phyloP scores from a whole-genome alignment of 2,888 invertebrate species.

The Nematopogon swammerdamellus region DNA sequence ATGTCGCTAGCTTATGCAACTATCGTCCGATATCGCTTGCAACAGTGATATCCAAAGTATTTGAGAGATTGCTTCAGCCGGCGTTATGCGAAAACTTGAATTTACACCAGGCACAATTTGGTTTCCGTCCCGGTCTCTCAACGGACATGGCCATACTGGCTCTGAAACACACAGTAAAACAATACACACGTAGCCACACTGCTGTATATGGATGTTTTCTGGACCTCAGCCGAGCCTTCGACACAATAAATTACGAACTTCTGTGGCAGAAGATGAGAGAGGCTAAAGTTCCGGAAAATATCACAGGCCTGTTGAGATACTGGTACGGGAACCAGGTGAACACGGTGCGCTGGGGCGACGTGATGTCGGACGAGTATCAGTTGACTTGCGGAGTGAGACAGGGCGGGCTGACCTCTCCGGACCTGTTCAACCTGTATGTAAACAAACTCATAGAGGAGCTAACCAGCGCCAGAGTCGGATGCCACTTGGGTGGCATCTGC shows the following conservation, averaged over 20 bases:
- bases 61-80: conserved; percentile 10
- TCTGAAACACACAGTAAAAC: conserved; percentile 8
- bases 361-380: background rate
- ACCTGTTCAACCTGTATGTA: conserved; percentile 4
- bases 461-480: conserved; percentile 3
- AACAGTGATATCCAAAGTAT: conserved; percentile 10
- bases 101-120: conserved; percentile 12
- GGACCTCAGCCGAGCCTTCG: conserved; percentile 12
- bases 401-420: conserved; percentile 6
- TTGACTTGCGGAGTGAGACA: conserved; percentile 11
- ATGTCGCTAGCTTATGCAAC: conserved; percentile 5
- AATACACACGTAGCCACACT: conserved; percentile 2
- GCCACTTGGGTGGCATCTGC: conserved; percentile 1
- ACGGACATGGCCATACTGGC: conserved; percentile 11
- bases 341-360: background rate
- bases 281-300: conserved; percentile 6
- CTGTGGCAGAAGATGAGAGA: conserved; percentile 10
- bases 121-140: conserved; percentile 11
- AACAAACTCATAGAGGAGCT: conserved; percentile 4
- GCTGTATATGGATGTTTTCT: conserved; percentile 10
- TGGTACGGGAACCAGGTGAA: conserved; percentile 1
- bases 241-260: conserved; percentile 11
- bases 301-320: conserved; percentile 4
- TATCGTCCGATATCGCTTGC: conserved; percentile 12
- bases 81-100: conserved; percentile 3